Base-by-base conservation (phyloP, 2,113 vertebrate species). In the Tretioscincus oriximinensis region DNA sequence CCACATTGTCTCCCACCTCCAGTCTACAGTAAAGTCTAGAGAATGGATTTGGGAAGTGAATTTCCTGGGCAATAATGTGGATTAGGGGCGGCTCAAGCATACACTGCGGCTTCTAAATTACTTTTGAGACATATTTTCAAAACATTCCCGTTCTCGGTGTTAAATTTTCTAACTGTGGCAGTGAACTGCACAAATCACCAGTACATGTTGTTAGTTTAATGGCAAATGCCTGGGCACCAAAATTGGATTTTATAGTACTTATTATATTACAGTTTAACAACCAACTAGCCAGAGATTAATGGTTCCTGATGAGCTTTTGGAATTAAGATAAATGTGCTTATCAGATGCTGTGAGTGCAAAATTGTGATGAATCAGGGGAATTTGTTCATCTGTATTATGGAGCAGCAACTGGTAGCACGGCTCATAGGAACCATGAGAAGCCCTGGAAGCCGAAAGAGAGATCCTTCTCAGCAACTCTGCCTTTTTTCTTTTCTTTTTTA, bases 201-300 rank as follows among this genome's bases (percentile, higher is more conserved):
- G 0, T 65, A 0, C 12, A 1, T 81, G 75, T 80, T 29, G 21
- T 47, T 73, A 60, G 35, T 73, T 51, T 81, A 75, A 67, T 0
- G 3, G 76, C 51, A 77, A 4, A 9, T 83, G 76, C 45, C 73
- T 77, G n/a, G 14, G 58, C 83, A 71, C 74, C 77, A 60, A 51
- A 81, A 41, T 28, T 73, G 75, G 70, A 67, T 79, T 88, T 86
- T 51, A 77, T 45, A 60, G 73, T 69, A 81, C n/a, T 82, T 68
- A 58, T 86, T 85, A 51, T 10, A 60, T 58, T 80, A 71, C 60
- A 77, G 74, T 78, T 28, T 54, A 86, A 78, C 29, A 76, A 64
- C 20, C 61, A 72, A 45, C 12, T 86, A 18, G n/a, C 66, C 63
- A 80, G 73, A 86, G 63, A 65, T 84, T 80, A 70, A 58, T 85